phyloP scores from a whole-genome alignment of 1,140 invertebrate species.

The Drosophila varians region DNA sequence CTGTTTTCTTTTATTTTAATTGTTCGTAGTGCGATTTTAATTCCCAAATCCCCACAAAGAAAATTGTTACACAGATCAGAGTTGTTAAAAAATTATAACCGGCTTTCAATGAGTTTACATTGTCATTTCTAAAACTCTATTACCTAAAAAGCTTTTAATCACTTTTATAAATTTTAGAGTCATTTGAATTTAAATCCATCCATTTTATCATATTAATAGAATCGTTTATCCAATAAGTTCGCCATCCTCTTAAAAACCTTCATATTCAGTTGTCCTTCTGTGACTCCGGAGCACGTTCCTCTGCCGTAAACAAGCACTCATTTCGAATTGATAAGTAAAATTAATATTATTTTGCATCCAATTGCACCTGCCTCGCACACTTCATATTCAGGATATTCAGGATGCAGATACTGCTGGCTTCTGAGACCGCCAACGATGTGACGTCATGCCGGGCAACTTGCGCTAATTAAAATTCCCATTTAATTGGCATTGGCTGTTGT shows the following conservation, averaged over 20 bases:
- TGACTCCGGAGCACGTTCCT: not conserved
- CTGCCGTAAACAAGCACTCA: conserved; percentile 7
- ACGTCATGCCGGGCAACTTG: conserved; percentile 69
- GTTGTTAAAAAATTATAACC: conserved; percentile 20
- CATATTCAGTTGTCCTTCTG: too few relatives aligned
- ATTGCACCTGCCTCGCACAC: conserved; percentile 15
- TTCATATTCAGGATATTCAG: not conserved
- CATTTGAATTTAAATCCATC: too few relatives aligned
- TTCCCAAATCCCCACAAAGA: conserved; percentile 22
- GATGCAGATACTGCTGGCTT: not conserved
- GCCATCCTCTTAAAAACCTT: not conserved
- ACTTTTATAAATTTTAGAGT: not conserved
- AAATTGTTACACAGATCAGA: conserved; percentile 3
- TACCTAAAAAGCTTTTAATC: not conserved
- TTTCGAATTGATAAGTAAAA: conserved; percentile 17
- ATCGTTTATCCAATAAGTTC: not conserved
- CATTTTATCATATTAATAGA: not conserved
- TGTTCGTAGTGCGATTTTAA: conserved; percentile 37
- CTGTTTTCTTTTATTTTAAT: conserved; percentile 17
- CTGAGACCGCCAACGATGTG: conserved; percentile 1
- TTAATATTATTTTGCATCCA: conserved; percentile 28
- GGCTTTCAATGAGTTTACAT: conserved; percentile 18
- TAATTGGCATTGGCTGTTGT: conserved; percentile 79
- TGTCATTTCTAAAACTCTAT: conserved; percentile 11
- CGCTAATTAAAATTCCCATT: conserved; percentile 81